Percentiles rank a stretch among this genome's conserved stretches.
These are phyloP conservation scores for Sturnus vulgaris DNA, from an alignment of 2,113 vertebrate genomes.

Conservation along the genomic window DNA sequence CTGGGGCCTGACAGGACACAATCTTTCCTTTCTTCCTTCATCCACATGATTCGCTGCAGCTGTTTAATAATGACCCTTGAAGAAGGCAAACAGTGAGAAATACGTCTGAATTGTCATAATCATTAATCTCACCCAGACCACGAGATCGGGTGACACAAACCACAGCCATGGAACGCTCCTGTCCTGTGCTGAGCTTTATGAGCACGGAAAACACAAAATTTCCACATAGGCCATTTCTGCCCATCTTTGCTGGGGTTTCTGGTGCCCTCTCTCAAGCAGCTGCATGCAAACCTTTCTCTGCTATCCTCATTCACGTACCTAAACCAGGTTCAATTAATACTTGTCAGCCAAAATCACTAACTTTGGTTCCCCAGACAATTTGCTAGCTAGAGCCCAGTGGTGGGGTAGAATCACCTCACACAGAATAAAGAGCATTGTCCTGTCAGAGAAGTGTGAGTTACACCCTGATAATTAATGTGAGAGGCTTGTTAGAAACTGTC, in stretches of 20 bases:
- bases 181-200: constrained; percentile 4
- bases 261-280: not conserved
- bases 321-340: not conserved
- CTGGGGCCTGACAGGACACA: not conserved
- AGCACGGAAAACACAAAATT: constrained; percentile 35
- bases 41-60: constrained; percentile 34
- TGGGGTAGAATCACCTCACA: not conserved
- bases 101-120: constrained; percentile 8
- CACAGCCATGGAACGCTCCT: constrained; percentile 27
- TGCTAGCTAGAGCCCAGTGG: not conserved
- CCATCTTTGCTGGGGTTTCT: not conserved
- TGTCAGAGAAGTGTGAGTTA: not conserved
- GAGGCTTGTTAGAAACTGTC: constrained; percentile 20
- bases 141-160: constrained; percentile 56
- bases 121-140: constrained; percentile 22
- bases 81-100: constrained; percentile 14
- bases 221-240: not conserved
- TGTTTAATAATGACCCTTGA: constrained; percentile 43
- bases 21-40: not conserved
- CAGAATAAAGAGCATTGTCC: not conserved
- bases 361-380: not conserved
- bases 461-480: not conserved
- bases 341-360: not conserved
- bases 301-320: not conserved
- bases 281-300: not conserved